phyloP scores from a whole-genome alignment of 2,797 vertebrate species.

The Chromis chromis region DNA sequence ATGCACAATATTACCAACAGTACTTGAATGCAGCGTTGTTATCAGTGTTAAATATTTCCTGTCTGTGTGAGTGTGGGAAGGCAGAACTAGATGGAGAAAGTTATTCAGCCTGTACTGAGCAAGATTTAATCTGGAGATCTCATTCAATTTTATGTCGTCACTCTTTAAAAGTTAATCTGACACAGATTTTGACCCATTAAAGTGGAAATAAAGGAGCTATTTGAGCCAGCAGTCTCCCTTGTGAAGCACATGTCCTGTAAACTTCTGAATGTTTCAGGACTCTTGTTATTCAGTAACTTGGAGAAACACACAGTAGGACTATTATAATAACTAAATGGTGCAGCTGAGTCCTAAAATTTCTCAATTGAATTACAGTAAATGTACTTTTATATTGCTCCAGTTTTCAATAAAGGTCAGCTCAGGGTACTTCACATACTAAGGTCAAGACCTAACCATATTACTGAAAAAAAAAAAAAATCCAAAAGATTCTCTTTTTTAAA shows the following conservation, averaged over 20 bases:
- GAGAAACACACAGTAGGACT: too few species aligned
- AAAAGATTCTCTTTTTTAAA: too few species aligned
- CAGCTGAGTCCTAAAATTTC: too few species aligned
- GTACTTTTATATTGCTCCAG: too few species aligned
- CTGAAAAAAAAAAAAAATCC: too few species aligned
- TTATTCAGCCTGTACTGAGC: not conserved
- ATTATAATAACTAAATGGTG: too few species aligned
- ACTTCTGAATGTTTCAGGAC: not conserved
- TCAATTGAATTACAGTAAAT: too few species aligned
- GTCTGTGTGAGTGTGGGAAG: not conserved
- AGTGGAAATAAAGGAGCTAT: not conserved
- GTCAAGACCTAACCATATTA: too few species aligned
- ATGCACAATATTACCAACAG: not conserved
- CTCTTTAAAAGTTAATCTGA: not conserved
- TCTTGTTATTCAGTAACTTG: not conserved
- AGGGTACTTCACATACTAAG: too few species aligned
- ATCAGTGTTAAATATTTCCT: not conserved
- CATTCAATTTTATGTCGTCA: not conserved
- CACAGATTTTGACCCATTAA: not conserved
- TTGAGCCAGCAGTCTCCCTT: not conserved
- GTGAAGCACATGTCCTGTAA: not conserved
- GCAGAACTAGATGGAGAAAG: not conserved
- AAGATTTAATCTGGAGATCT: not conserved
- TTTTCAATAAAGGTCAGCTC: too few species aligned
- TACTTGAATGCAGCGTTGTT: conserved; percentile 27